Evolutionary conservation across 2,113 vertebrate species (phyloP).

Genomic region (Excalfactoria chinensis): DNA sequence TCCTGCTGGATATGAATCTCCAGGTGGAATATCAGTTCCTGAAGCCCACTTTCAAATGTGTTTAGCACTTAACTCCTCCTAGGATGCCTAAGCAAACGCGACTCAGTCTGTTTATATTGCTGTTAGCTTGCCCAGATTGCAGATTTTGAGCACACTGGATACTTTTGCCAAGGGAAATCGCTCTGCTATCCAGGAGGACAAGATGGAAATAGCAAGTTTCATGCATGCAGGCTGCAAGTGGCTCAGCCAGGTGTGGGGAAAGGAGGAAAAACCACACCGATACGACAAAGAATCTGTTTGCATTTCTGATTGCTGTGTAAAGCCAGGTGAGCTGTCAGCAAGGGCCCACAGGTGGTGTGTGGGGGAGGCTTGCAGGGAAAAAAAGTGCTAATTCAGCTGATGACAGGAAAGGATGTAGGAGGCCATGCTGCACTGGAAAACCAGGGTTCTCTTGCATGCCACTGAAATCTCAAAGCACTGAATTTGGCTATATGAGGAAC

Average conservation of each 20-base stretch:
- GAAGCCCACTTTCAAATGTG: background rate
- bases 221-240: slow-evolving; percentile 3
- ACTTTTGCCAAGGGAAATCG: background rate
- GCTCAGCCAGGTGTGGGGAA: background rate
- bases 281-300: background rate
- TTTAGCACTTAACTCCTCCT: background rate
- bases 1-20: background rate
- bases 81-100: background rate
- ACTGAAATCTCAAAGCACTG: background rate
- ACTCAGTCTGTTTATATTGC: background rate
- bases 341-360: background rate
- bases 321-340: background rate
- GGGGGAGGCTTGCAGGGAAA: background rate
- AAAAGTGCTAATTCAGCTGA: background rate
- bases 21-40: background rate
- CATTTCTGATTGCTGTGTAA: background rate
- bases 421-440: background rate
- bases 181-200: background rate
- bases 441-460: background rate
- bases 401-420: background rate
- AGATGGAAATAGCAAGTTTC: background rate
- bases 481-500: background rate
- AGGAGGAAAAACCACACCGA: background rate
- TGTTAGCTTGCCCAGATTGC: background rate
- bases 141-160: background rate